phyloP scores from a whole-genome alignment of 1,140 invertebrate species.

The Brachionus asplanchnoidis region DNA sequence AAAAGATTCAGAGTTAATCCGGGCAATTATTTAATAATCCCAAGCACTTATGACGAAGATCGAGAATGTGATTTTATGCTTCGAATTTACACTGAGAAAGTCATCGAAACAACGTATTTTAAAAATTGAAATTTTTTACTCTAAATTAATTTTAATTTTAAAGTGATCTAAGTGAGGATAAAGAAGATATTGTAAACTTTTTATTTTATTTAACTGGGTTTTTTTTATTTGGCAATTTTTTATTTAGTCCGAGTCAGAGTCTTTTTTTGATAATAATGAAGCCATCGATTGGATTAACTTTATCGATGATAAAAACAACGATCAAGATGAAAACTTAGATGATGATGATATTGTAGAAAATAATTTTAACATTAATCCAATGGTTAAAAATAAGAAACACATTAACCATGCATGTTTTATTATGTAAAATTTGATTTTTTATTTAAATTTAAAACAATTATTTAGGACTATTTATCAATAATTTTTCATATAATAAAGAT shows the following conservation, averaged over 20 bases:
- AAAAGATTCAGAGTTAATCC: conserved; percentile 52
- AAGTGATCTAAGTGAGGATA: neutral
- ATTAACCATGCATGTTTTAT: neutral
- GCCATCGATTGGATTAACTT: neutral
- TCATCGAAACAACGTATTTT: conserved; percentile 12
- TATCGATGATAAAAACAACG: neutral
- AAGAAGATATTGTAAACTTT: neutral
- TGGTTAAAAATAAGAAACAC: neutral
- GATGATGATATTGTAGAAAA: neutral
- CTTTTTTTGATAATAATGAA: neutral
- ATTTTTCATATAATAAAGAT: too few species aligned
- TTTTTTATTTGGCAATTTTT: neutral
- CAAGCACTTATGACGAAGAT: conserved; percentile 63
- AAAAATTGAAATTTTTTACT: neutral
- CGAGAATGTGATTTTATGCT: conserved; percentile 62
- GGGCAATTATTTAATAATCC: conserved; percentile 65
- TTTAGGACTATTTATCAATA: too few species aligned
- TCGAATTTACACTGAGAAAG: conserved; percentile 59
- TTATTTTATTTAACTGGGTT: neutral
- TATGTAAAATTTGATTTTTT: neutral
- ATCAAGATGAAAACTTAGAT: neutral
- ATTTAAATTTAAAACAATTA: too few species aligned
- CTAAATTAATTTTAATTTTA: neutral
- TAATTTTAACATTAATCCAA: neutral
- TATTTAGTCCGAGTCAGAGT: neutral